phyloP scores from a whole-genome alignment of 1,140 invertebrate genomes.

The Vanessa atalanta region DNA sequence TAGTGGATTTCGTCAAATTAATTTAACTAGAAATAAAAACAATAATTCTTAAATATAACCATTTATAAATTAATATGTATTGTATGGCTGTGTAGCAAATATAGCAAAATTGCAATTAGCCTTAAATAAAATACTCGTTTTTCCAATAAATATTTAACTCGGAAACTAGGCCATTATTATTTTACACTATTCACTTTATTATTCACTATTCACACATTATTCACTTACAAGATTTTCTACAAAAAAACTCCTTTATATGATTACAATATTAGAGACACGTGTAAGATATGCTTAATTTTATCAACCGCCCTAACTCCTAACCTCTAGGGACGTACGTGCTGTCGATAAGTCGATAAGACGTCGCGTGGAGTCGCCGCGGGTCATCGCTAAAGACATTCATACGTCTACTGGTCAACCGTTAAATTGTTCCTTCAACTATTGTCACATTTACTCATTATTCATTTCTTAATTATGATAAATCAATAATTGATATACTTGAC shows the following conservation, averaged over 20 bases:
- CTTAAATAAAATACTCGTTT: too few species aligned
- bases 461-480: not conserved
- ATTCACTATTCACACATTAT: too few species aligned
- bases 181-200: too few species aligned
- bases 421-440: slow-evolving; percentile 13
- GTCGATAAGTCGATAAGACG: slow-evolving; percentile 11
- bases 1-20: too few species aligned
- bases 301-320: slow-evolving; percentile 17
- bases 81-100: too few species aligned
- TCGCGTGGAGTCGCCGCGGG: slow-evolving; percentile 28
- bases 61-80: too few species aligned
- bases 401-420: slow-evolving; percentile 29
- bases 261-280: slow-evolving; percentile 11
- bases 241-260: not conserved
- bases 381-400: slow-evolving; percentile 20
- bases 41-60: too few species aligned
- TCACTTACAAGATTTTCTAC: too few species aligned
- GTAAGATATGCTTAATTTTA: slow-evolving; percentile 29
- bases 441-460: not conserved
- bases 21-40: too few species aligned
- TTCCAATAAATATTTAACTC: too few species aligned
- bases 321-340: slow-evolving; percentile 3
- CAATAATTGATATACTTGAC: not conserved
- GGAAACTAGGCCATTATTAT: too few species aligned
- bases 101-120: too few species aligned